Percentiles rank a stretch among this genome's conserved stretches.
Evolutionary conservation across 2,888 invertebrate genomes (phyloP).

Genomic region (Tenthredo notha): DNA sequence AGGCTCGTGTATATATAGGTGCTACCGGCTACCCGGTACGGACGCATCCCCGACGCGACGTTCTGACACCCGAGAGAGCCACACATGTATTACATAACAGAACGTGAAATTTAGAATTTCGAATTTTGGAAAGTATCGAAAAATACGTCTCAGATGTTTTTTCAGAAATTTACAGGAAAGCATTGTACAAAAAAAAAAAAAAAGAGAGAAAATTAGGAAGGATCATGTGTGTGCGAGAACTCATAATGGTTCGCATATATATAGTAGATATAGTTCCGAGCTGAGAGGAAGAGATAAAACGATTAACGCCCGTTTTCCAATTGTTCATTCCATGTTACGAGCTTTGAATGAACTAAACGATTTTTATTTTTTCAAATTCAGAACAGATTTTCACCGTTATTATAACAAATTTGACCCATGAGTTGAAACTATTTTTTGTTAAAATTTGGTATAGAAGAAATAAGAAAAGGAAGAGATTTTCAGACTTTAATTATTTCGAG

Average conservation of each 20-base stretch:
- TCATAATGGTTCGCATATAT: neutral
- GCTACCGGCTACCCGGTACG: neutral
- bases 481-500: no score
- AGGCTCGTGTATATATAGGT: conserved; percentile 27
- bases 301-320: conserved; percentile 35
- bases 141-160: neutral
- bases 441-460: no score
- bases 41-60: neutral
- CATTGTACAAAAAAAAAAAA: no score
- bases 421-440: no score
- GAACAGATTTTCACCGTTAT: no score
- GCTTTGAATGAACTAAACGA: neutral
- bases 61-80: neutral
- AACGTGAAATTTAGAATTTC: neutral
- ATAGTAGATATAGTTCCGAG: neutral
- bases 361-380: neutral
- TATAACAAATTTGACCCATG: no score
- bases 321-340: neutral
- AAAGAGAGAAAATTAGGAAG: no score
- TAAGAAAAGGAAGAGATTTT: no score
- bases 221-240: neutral
- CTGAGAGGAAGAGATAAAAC: conserved; percentile 46
- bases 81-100: neutral
- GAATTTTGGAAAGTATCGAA: neutral
- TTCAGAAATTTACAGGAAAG: no score